Evolutionary conservation across 2,888 invertebrate genomes (phyloP).

Genomic region (Leucozona laternaria): DNA sequence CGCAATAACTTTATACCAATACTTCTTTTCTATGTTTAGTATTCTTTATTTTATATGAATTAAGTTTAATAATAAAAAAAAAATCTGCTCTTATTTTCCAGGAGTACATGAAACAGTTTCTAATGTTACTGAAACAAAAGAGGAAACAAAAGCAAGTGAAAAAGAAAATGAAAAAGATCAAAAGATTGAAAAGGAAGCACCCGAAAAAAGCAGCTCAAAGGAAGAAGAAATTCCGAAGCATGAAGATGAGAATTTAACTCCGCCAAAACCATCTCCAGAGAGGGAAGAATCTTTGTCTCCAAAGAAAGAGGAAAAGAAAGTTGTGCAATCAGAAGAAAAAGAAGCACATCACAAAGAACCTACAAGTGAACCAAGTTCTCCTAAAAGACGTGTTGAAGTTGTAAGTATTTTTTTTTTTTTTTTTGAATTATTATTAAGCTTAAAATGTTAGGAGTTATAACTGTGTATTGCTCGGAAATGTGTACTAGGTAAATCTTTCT

Average conservation of each 20-base stretch:
- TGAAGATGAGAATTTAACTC: conserved; percentile 18
- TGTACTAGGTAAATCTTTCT: too few relatives aligned
- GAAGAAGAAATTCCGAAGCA: conserved; percentile 22
- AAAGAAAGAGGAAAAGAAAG: conserved; percentile 27
- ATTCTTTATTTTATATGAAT: too few relatives aligned
- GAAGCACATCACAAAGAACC: conserved; percentile 6
- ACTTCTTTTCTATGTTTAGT: too few relatives aligned
- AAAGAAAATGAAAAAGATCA: conserved; percentile 1
- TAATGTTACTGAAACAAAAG: background rate
- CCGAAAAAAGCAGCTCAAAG: background rate
- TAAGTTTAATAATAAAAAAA: too few relatives aligned
- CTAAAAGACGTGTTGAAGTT: conserved; percentile 57
- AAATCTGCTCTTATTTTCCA: background rate
- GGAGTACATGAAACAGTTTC: conserved; percentile 37
- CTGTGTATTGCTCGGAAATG: too few relatives aligned
- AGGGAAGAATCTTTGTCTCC: conserved; percentile 22
- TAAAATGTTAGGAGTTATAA: too few relatives aligned
- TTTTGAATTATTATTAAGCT: too few relatives aligned
- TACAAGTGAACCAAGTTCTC: conserved; percentile 37
- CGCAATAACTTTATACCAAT: too few relatives aligned
- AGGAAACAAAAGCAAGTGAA: conserved; percentile 13
- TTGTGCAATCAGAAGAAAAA: conserved; percentile 28
- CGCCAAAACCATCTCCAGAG: conserved; percentile 45
- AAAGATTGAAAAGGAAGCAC: conserved; percentile 3
- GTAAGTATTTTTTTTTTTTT: conserved; percentile 54